Evolutionary conservation across 1,140 invertebrate species (phyloP).

Genomic region (Oncopodura yosiiana): DNA sequence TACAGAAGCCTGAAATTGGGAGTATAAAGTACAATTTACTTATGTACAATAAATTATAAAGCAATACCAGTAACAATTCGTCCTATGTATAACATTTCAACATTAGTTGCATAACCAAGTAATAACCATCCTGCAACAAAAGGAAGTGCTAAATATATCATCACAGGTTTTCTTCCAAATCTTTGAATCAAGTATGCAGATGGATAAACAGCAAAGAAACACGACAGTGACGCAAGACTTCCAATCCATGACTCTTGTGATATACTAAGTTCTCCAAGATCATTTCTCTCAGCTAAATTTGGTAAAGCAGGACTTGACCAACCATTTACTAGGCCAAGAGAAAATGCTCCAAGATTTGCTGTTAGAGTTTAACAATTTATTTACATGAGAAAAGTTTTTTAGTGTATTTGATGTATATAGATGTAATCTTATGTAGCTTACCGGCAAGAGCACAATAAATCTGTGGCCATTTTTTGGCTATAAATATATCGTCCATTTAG

Average conservation of each 20-base stretch:
- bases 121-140: background rate
- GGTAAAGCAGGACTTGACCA: conserved; percentile 8
- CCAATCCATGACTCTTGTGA: conserved; percentile 2
- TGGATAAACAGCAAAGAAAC: conserved; percentile 1
- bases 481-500: conserved; percentile 10
- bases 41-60: too few species aligned
- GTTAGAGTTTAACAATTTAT: too few species aligned
- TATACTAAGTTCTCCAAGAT: background rate
- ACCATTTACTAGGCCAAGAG: conserved; percentile 17
- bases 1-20: background rate
- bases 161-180: conserved; percentile 5
- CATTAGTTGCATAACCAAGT: background rate
- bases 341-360: conserved; percentile 25
- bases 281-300: background rate
- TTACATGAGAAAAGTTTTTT: too few species aligned
- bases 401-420: too few species aligned
- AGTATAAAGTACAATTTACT: too few species aligned
- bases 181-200: background rate
- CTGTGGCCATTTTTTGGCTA: conserved; percentile 21
- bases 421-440: too few species aligned
- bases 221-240: background rate
- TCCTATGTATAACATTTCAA: background rate
- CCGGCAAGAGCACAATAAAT: conserved; percentile 21
- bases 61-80: background rate
- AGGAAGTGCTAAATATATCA: background rate